Percentiles rank a stretch among this genome's conserved stretches.
Evolutionary conservation across 2,888 invertebrate genomes (phyloP).

Genomic region (Willowsia nigromaculata): DNA sequence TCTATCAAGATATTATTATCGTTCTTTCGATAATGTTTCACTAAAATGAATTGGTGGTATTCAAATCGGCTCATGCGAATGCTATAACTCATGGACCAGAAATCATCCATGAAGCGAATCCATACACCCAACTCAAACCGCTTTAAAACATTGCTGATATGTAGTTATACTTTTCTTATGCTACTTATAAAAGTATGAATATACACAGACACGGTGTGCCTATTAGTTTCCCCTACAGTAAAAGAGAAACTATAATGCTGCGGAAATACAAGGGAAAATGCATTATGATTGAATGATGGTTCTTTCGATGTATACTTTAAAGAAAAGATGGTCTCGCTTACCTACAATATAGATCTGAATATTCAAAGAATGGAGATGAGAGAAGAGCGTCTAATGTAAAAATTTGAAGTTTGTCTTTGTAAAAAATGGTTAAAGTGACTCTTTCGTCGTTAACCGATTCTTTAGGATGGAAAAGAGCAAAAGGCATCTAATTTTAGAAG

Average conservation of each 20-base stretch:
- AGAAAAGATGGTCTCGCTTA: background rate
- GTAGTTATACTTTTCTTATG: too few relatives aligned
- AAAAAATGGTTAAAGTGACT: conserved; percentile 30
- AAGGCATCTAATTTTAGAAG: conserved; percentile 73
- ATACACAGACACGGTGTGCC: too few relatives aligned
- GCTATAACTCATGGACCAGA: background rate
- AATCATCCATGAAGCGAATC: background rate
- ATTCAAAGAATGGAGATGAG: background rate
- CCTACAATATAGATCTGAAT: conserved; percentile 24
- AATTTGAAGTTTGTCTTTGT: background rate
- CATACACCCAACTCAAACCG: background rate
- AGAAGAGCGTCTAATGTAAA: background rate
- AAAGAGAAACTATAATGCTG: background rate
- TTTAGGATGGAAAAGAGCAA: conserved; percentile 62
- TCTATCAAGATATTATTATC: background rate
- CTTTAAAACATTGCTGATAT: background rate
- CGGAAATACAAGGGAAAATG: background rate
- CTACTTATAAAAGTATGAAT: too few relatives aligned
- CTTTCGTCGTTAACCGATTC: background rate
- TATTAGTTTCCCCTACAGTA: too few relatives aligned
- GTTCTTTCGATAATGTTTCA: background rate
- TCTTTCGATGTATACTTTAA: background rate
- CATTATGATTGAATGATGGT: background rate
- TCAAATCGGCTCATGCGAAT: background rate
- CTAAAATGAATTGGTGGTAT: background rate